Evolutionary conservation across 2,797 vertebrate species (phyloP).

Genomic region (Champsocephalus esox): DNA sequence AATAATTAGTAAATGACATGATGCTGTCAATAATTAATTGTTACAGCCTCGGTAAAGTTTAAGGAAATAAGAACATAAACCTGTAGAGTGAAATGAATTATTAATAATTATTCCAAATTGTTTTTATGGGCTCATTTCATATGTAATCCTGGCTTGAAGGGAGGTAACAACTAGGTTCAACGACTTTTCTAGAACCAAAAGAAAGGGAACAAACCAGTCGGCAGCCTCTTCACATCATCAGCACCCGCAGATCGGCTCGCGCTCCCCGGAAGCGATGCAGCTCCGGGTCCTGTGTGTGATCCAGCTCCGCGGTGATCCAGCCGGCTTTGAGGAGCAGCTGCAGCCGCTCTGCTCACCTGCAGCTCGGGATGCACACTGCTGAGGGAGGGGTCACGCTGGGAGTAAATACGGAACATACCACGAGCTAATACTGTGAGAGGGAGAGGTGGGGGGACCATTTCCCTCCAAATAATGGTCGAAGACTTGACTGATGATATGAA

Average conservation of each 20-base stretch:
- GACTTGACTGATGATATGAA: too few relatives aligned
- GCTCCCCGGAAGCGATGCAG: conserved; percentile 7
- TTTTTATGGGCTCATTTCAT: not conserved
- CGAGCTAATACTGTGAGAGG: conserved; percentile 23
- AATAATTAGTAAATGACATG: not conserved
- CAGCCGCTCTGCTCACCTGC: conserved; percentile 60
- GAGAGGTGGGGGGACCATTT: not conserved
- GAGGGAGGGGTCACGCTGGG: conserved; percentile 53
- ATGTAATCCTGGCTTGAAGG: not conserved
- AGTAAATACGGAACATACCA: conserved; percentile 26
- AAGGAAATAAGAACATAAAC: not conserved
- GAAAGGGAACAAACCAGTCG: not conserved
- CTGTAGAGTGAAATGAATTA: not conserved
- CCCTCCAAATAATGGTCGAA: too few relatives aligned
- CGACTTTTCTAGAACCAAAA: not conserved
- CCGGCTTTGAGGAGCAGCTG: not conserved
- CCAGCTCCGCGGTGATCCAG: not conserved
- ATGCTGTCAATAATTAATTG: not conserved
- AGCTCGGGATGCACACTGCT: conserved; percentile 52
- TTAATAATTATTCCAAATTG: not conserved
- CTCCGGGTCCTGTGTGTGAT: conserved; percentile 14
- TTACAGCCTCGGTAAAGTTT: not conserved
- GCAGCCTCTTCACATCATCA: not conserved
- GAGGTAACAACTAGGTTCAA: not conserved
- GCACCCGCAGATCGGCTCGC: conserved; percentile 20